Conservation (phyloP, 2,888 invertebrate species). For the Alentia gelatinosa region DNA sequence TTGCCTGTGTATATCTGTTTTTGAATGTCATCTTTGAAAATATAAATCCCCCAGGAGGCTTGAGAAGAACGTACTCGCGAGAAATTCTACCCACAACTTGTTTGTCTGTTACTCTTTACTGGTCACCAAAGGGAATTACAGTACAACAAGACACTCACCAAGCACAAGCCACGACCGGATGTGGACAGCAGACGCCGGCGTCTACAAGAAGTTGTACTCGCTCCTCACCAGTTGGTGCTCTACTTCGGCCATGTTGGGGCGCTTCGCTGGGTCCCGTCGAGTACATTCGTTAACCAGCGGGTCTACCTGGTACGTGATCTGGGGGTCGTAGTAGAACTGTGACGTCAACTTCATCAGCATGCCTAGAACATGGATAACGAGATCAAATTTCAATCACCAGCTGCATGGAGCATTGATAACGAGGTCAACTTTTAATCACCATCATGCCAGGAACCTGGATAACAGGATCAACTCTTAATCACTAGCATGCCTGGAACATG, state of each 20-base stretch:
- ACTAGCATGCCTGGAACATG: neutral
- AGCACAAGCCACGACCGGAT: neutral
- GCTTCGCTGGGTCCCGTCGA: neutral
- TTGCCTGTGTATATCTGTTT: no score
- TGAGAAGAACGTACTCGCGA: no score
- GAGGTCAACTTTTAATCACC: neutral
- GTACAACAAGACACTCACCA: no score
- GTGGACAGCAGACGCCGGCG: neutral
- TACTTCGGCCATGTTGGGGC: neutral
- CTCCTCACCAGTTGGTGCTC: neutral
- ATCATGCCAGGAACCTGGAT: neutral
- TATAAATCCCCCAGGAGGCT: no score
- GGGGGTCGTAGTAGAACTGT: neutral
- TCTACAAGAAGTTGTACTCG: neutral
- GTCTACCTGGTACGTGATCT: neutral
- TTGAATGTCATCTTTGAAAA: no score
- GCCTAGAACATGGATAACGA: neutral
- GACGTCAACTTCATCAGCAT: neutral
- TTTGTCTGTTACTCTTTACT: no score
- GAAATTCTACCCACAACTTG: no score
- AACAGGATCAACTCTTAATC: neutral
- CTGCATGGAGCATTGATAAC: neutral
- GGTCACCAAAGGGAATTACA: no score
- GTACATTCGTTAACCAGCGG: neutral
- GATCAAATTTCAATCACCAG: neutral